A percentile compares a stretch with the other conserved stretches of the same genome.
phyloP scores from a whole-genome alignment of 2,113 vertebrate species.

The Tringa solitaria region DNA sequence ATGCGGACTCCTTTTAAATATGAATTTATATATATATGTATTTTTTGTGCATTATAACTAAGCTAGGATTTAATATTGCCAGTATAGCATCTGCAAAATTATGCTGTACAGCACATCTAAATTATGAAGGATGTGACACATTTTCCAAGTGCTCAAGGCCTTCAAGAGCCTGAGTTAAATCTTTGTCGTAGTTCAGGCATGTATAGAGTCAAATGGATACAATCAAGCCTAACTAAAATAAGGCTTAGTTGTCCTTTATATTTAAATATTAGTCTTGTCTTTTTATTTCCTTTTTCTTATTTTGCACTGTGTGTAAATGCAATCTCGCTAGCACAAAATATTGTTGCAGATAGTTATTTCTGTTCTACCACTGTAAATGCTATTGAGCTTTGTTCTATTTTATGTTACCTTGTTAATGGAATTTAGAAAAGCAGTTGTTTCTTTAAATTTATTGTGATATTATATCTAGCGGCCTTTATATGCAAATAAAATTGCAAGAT shows the following conservation, averaged over 20 bases:
- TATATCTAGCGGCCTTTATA: constrained; percentile 99
- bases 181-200: constrained; percentile 74
- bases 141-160: constrained; percentile 72
- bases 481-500: constrained; percentile 99
- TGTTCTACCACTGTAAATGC: constrained; percentile 93
- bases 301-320: constrained; percentile 99
- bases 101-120: constrained; percentile 67
- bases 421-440: constrained; percentile 88
- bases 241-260: constrained; percentile 89
- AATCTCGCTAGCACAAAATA: constrained; percentile 98
- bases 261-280: constrained; percentile 89
- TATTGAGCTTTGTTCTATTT: constrained; percentile 85
- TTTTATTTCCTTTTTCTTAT: constrained; percentile 77
- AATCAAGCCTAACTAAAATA: constrained; percentile 85
- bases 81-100: constrained; percentile 70
- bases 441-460: constrained; percentile 98
- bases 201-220: constrained; percentile 77
- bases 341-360: constrained; percentile 91
- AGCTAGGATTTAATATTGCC: constrained; percentile 78
- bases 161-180: constrained; percentile 74
- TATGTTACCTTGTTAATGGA: constrained; percentile 89
- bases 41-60: constrained; percentile 82
- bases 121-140: constrained; percentile 69
- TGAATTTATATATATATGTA: constrained; percentile 84
- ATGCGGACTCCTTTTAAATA: constrained; percentile 80